A percentile compares a stretch with the other conserved stretches of the same genome.
These are phyloP conservation scores for Diorhabda carinulata DNA, from an alignment of 1,140 invertebrate species.

Conservation along the genomic window DNA sequence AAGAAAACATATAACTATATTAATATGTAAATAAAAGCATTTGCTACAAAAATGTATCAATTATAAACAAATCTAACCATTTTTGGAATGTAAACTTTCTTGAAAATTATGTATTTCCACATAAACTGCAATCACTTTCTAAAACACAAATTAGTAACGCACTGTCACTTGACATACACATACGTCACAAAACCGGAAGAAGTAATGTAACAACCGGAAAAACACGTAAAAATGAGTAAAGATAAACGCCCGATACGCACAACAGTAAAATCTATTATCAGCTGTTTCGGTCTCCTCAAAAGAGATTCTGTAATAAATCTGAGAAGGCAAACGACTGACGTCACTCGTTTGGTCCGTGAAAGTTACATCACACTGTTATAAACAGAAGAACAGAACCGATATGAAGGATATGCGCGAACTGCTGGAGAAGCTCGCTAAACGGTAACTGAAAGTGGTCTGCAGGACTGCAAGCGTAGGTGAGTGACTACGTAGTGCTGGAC, in stretches of 20 bases:
- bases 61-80: too few species aligned
- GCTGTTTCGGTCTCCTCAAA: background rate
- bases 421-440: background rate
- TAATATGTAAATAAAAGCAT: too few species aligned
- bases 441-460: background rate
- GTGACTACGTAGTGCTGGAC: background rate
- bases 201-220: background rate
- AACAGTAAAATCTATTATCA: too few species aligned
- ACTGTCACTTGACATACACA: background rate
- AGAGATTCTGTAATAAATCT: background rate
- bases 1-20: too few species aligned
- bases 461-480: background rate
- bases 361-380: slow-evolving; percentile 1
- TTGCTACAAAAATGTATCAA: too few species aligned
- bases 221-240: too few species aligned
- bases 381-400: background rate
- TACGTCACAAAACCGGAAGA: background rate
- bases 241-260: too few species aligned
- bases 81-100: too few species aligned
- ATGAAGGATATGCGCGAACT: slow-evolving; percentile 1
- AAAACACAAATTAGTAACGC: background rate
- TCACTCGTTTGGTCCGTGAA: background rate
- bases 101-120: background rate
- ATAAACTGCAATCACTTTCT: background rate
- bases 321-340: background rate